Percentiles rank a stretch among this genome's conserved stretches.
phyloP scores from a whole-genome alignment of 2,113 vertebrate species.

The Balaenoptera acutorostrata region DNA sequence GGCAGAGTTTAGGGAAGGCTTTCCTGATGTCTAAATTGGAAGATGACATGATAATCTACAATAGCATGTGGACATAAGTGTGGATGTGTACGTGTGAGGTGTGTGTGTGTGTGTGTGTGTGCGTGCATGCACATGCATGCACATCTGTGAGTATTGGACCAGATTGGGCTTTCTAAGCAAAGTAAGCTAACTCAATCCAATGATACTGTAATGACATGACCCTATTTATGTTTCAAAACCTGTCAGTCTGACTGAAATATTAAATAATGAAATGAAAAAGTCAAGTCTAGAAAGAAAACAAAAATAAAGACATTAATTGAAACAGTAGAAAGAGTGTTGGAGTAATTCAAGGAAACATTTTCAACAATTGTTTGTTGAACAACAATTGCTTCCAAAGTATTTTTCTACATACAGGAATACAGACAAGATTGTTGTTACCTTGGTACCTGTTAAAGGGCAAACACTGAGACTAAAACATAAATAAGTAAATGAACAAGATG shows the following conservation, averaged over 20 bases:
- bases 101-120: background rate
- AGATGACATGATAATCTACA: background rate
- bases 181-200: background rate
- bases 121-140: too few species aligned
- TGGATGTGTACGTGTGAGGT: too few species aligned
- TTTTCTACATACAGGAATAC: background rate
- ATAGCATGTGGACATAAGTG: background rate
- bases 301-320: background rate
- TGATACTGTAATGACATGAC: background rate
- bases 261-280: background rate
- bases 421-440: background rate
- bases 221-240: background rate
- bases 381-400: background rate
- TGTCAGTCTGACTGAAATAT: background rate
- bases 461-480: background rate
- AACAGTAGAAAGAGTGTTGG: background rate
- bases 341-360: background rate
- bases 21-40: background rate
- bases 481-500: background rate
- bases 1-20: background rate
- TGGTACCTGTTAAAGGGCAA: background rate
- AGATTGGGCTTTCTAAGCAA: background rate
- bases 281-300: background rate
- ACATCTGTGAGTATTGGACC: background rate
- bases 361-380: background rate